A percentile compares a stretch with the other conserved stretches of the same genome.
Conservation (phyloP, 2,797 vertebrate species). For the Chelon labrosus region DNA sequence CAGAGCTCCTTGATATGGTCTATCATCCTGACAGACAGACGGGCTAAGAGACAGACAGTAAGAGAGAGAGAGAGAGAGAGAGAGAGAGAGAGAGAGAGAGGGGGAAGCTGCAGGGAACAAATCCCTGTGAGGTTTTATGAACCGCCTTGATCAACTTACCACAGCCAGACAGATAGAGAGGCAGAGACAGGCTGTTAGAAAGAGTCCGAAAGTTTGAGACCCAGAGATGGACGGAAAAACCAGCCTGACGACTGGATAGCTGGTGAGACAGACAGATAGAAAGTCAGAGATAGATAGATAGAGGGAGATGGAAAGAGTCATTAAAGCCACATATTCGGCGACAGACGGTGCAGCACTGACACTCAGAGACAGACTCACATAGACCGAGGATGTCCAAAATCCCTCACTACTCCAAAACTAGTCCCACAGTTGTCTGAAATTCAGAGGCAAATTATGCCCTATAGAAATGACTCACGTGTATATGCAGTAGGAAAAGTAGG, state of each 20-base stretch:
- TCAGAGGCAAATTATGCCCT: neutral
- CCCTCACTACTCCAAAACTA: neutral
- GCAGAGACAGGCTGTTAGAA: conserved; percentile 26
- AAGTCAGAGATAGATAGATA: neutral
- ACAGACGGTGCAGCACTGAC: neutral
- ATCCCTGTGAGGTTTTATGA: conserved; percentile 49
- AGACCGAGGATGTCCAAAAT: conserved; percentile 2
- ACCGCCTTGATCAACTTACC: conserved; percentile 40
- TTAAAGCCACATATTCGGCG: neutral
- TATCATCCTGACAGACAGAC: conserved; percentile 56
- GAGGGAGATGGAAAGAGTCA: neutral
- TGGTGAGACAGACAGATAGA: neutral
- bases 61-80: conserved; percentile 18
- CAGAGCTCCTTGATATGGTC: conserved; percentile 42
- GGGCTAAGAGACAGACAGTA: conserved; percentile 33
- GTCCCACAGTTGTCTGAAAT: neutral
- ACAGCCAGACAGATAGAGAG: conserved; percentile 25
- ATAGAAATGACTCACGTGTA: neutral
- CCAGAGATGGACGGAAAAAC: conserved; percentile 15
- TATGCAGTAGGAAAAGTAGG: neutral
- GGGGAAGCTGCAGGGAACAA: conserved; percentile 43
- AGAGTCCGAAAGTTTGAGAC: conserved; percentile 16
- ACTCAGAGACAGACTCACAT: neutral
- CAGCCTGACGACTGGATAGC: neutral
- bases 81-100: conserved; percentile 20